phyloP scores from a whole-genome alignment of 2,888 invertebrate genomes.

The Agriopis leucophaearia region DNA sequence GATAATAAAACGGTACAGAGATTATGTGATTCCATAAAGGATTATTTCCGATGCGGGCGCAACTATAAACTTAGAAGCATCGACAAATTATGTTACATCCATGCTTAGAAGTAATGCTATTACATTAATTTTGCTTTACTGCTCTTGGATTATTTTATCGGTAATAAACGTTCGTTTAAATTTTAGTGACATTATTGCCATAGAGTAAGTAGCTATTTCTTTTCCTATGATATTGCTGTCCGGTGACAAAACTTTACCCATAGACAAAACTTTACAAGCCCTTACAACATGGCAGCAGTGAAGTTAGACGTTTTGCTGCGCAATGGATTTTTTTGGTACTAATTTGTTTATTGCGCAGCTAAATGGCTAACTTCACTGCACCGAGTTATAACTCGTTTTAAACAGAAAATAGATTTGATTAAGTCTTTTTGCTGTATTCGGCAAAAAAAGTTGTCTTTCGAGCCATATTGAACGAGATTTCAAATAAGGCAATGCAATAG shows the following conservation, averaged over 20 bases:
- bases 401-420: too few species aligned
- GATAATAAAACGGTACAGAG: conserved; percentile 24
- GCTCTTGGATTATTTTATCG: conserved; percentile 70
- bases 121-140: conserved; percentile 72
- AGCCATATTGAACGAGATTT: background rate
- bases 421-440: background rate
- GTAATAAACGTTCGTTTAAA: conserved; percentile 69
- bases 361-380: too few species aligned
- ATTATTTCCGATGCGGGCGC: conserved; percentile 67
- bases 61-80: conserved; percentile 72
- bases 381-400: too few species aligned
- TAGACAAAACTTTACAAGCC: background rate
- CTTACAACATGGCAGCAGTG: too few species aligned
- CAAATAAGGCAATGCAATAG: background rate
- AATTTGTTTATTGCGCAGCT: too few species aligned
- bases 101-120: conserved; percentile 57
- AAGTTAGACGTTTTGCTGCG: too few species aligned
- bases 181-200: conserved; percentile 49
- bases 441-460: background rate
- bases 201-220: background rate
- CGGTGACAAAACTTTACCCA: too few species aligned
- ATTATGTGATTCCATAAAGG: conserved; percentile 50
- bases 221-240: background rate
- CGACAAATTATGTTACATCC: too few species aligned
- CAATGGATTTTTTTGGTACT: too few species aligned